phyloP scores from a whole-genome alignment of 2,888 invertebrate species.

The Helleia helle region DNA sequence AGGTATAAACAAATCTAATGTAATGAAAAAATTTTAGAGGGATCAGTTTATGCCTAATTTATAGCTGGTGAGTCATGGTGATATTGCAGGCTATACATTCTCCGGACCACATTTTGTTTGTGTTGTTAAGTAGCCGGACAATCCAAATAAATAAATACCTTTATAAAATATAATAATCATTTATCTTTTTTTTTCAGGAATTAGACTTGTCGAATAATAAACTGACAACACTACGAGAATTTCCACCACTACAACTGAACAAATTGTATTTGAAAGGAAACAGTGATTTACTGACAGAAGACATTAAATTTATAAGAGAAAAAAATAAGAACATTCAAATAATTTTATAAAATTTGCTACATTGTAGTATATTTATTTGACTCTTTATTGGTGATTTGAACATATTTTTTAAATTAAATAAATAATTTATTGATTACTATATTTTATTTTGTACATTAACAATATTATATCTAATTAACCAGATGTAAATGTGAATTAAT shows the following conservation, averaged over 20 bases:
- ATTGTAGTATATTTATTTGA: not conserved
- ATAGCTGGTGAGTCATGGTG: too few species aligned
- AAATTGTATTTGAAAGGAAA: constrained; percentile 64
- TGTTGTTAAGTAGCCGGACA: too few species aligned
- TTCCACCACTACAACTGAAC: constrained; percentile 64
- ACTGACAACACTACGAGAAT: constrained; percentile 54
- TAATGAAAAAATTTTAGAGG: too few species aligned
- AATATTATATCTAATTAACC: constrained; percentile 1
- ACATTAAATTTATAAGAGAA: constrained; percentile 42
- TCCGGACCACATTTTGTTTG: too few species aligned
- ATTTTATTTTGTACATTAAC: constrained; percentile 1
- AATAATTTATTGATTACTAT: not conserved
- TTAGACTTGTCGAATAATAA: constrained; percentile 67
- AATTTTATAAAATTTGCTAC: constrained; percentile 24
- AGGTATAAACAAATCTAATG: too few species aligned
- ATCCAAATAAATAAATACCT: too few species aligned
- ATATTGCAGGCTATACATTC: too few species aligned
- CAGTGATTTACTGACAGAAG: constrained; percentile 34
- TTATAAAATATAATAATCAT: too few species aligned
- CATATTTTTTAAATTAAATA: not conserved
- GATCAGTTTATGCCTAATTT: too few species aligned
- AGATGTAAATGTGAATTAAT: constrained; percentile 32
- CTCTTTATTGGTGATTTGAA: not conserved
- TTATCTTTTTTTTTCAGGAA: constrained; percentile 43
- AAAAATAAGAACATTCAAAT: constrained; percentile 31